These are phyloP conservation scores for Astatoreochromis straeleni DNA, from an alignment of 2,113 vertebrate species.

Conservation along the genomic window DNA sequence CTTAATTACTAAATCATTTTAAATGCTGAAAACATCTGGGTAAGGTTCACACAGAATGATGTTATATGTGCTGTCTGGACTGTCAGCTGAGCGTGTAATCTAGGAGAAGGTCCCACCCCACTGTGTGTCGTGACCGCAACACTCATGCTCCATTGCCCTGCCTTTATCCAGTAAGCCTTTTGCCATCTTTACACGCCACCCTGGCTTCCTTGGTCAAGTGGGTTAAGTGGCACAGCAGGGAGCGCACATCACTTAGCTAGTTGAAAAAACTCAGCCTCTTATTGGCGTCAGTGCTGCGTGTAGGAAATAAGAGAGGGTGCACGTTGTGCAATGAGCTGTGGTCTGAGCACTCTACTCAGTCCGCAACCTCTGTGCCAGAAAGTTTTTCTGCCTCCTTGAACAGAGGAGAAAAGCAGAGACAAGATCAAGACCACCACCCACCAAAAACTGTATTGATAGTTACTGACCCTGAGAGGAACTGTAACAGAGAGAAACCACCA, in stretches of 20 bases:
- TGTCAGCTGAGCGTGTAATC: background rate
- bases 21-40: background rate
- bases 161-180: background rate
- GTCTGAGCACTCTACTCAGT: constrained; percentile 29
- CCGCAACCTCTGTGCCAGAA: background rate
- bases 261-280: constrained; percentile 1
- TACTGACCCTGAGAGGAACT: constrained; percentile 39
- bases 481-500: background rate
- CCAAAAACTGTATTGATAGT: constrained; percentile 17
- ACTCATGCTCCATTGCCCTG: background rate
- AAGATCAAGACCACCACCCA: constrained; percentile 40
- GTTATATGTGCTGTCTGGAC: background rate
- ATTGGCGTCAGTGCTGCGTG: constrained; percentile 1
- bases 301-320: constrained; percentile 38
- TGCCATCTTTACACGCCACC: background rate
- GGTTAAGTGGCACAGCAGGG: constrained; percentile 43
- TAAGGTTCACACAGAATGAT: background rate
- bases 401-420: constrained; percentile 18
- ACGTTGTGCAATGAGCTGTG: constrained; percentile 35
- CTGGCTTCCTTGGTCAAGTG: constrained; percentile 34
- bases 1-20: background rate
- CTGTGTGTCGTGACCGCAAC: background rate
- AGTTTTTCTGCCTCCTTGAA: constrained; percentile 41
- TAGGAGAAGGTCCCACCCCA: background rate
- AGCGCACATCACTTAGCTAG: background rate